phyloP scores from a whole-genome alignment of 2,113 vertebrate genomes.

The Delphinapterus leucas region DNA sequence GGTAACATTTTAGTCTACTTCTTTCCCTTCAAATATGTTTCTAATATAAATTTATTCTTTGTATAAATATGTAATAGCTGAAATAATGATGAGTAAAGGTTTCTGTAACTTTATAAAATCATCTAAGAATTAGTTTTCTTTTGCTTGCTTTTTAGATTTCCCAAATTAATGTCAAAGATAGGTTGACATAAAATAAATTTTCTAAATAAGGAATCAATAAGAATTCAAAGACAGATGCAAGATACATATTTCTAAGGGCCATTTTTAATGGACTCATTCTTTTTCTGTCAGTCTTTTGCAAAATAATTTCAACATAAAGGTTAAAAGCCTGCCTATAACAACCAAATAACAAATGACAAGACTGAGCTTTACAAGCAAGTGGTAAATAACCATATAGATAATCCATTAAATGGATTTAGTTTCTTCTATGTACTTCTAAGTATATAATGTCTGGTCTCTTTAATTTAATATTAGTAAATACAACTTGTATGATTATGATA shows the following conservation, averaged over 20 bases:
- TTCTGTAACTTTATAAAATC: not conserved
- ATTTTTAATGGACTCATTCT: not conserved
- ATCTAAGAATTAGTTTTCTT: not conserved
- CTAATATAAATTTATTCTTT: not conserved
- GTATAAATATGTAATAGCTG: not conserved
- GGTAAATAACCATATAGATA: not conserved
- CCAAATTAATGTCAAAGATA: not conserved
- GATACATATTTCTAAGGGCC: not conserved
- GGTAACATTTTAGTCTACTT: not conserved
- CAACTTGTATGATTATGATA: slow-evolving; percentile 11
- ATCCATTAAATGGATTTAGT: not conserved
- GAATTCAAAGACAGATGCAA: not conserved
- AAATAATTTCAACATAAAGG: not conserved
- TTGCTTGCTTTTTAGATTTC: not conserved
- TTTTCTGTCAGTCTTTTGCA: slow-evolving; percentile 33
- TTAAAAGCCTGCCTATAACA: not conserved
- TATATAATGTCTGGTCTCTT: not conserved
- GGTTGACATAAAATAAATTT: slow-evolving; percentile 1
- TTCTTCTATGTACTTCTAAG: not conserved
- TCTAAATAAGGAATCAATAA: not conserved
- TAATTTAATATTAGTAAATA: slow-evolving; percentile 37
- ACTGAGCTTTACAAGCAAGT: not conserved
- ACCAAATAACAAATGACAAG: not conserved
- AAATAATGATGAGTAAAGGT: not conserved
- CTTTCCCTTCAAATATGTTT: not conserved